phyloP scores from a whole-genome alignment of 2,797 vertebrate genomes.

The Schizopygopsis pylzovi region DNA sequence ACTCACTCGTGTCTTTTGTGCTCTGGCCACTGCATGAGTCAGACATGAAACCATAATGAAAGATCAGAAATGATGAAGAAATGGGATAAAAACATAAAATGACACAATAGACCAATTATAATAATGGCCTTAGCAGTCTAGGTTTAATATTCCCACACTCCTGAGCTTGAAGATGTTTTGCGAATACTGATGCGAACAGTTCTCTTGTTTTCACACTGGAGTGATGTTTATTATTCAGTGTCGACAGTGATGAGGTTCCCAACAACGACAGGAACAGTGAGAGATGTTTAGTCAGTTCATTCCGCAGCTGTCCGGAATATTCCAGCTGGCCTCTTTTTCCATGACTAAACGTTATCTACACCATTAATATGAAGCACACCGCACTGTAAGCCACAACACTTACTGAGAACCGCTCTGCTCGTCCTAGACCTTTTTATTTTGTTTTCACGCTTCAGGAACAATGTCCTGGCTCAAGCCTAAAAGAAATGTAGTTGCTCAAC shows the following conservation, averaged over 20 bases:
- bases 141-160: conserved; percentile 34
- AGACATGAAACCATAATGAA: background rate
- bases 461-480: conserved; percentile 37
- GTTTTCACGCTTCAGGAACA: conserved; percentile 27
- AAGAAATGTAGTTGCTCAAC: conserved; percentile 38
- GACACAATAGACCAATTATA: conserved; percentile 11
- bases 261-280: conserved; percentile 48
- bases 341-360: conserved; percentile 43
- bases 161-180: conserved; percentile 40
- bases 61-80: background rate
- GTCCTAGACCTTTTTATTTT: conserved; percentile 8
- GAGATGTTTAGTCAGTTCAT: conserved; percentile 40
- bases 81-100: background rate
- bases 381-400: conserved; percentile 1
- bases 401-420: background rate
- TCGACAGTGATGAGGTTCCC: conserved; percentile 33
- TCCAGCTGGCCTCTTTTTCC: conserved; percentile 55
- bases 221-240: conserved; percentile 50
- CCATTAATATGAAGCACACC: conserved; percentile 20
- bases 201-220: conserved; percentile 53
- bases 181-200: conserved; percentile 34
- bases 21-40: background rate
- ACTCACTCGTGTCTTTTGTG: background rate
- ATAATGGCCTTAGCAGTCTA: background rate
- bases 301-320: conserved; percentile 50